Evolutionary conservation across 2,888 invertebrate species (phyloP), one percentile per base, ranked within the genome.

Genomic region (Tanypteryx hageni): DNA sequence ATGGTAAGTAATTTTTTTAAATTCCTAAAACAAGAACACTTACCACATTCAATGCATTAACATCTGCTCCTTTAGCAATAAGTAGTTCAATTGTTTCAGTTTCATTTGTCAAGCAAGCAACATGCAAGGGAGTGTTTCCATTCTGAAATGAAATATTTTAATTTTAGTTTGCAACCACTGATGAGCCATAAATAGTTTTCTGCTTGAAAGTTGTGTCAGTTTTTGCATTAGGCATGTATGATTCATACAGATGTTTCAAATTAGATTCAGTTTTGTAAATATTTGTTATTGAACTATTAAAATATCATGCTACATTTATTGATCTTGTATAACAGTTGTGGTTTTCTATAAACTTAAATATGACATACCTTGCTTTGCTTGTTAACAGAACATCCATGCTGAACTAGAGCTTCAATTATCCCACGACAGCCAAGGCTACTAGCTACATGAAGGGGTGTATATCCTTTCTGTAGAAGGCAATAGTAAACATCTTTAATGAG

Each of bases 91-190:
- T 97, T 31, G 97, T 97, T 93, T 97, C 97, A 9, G 96, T 96
- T 92, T 98, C 97, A 94, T 98, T 97, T 0, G 97, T 97, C 27
- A 97, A 95, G 94, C 98, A 98, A 3, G 98, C 98, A 94, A 98
- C 96, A 95, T 99, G 98, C 9, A 99, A 95, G 0, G 98, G 98
- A 0, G 98, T 98, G 94, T 98, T 97, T 0, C 98, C 98, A 94
- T 97, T 97, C 96, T 93, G 91, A 22, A 89, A 89, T 44, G 59
- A 89, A 89, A 89, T 68, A 7, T 7, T n/a, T n/a, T 3, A n/a
- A 11, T n/a, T n/a, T 89, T 31, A 61, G 59, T 16, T 56, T 16
- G 0, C 7, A 16, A 44, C 10, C 83, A 56, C 18, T 83, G 14
- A 14, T 18, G 44, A 11, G n/a, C 0, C 9, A 18, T 14, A 44